Evolutionary conservation across 2,113 vertebrate genomes (phyloP), one percentile per base, ranked within the genome.

Genomic region (Nothoprocta perdicaria): DNA sequence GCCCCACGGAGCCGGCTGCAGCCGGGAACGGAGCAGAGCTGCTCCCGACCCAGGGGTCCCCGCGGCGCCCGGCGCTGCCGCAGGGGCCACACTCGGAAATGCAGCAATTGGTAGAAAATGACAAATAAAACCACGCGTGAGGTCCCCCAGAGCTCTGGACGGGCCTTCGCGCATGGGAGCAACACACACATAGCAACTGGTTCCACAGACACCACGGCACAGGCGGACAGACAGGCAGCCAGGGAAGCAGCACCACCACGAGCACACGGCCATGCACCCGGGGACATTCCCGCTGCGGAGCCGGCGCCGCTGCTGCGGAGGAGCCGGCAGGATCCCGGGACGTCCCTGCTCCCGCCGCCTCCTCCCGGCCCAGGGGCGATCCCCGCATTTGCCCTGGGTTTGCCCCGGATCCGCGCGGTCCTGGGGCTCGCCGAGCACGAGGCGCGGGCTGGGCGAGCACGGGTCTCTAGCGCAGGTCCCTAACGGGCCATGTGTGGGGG

Each of bases 211-310:
- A 1, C 60, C 31, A 55, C 9, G 1, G 75, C 22, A 4, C 72
- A 48, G 57, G 16, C 23, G 24, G 62, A 71, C 77, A 15, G 62
- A 48, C 33, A 22, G 61, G 81, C 83, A 23, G 1, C 76, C 94
- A 95, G 43, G 1, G 71, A 48, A 66, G 52, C 14, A 69, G 84
- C 94, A 96, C 77, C 52, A 73, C 83, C 84, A 40, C 57, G 88
- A 86, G 40, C 91, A 86, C 90, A 15, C 21, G 46, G 89, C 81
- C 95, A 94, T 91, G 93, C 95, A 81, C 35, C 88, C 74, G 93
- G 80, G 92, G 92, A 96, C 35, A 38, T 38, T 88, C 90, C 83
- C 46, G 46, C 46, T 43, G 12, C 41, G 41, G 41, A 43, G 41
- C 41, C 41, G 41, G 12, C 41, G 35, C 35, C 35, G 35, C 35